Base-by-base conservation (phyloP, 2,888 invertebrate genomes). In the Drosophila macrospina region DNA sequence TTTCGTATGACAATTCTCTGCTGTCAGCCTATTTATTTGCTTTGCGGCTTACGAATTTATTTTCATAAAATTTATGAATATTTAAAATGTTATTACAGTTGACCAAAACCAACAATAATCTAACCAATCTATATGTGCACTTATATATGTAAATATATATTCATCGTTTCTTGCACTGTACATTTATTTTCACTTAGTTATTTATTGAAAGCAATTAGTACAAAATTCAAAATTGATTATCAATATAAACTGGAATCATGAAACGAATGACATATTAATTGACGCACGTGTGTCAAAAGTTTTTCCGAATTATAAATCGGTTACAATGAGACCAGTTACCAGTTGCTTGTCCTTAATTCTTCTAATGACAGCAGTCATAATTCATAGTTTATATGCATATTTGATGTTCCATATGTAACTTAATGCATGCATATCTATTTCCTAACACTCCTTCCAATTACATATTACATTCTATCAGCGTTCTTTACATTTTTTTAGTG, bases 21-120 rank as follows among this genome's bases (percentile, higher is more conserved):
- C 37, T 36, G 52, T 3, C 34, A 42, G 26, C 5, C 55, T 4
- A 62, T 59, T 69, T 71, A 67, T 74, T 67, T 73, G 64, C 7
- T 13, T 48, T 54, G 45, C 28, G 47, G 44, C 16, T 15, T 34
- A 13, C 20, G 26, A 48, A 34, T 41, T 44, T 30, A 63, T 44
- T 39, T 37, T 7, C 5, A 37, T 44, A 16, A 36, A 50, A 16
- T 56, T 36, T 47, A 64, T 69, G 41, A 56, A 57, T 56, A 66
- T 30, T 51, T 47, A 0, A 59, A 36, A 28, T n/a, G 13, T 5
- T 36, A 20, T 16, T 24, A 39, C 5, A 47, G 41, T 16, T 24
- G 1, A 50, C 20, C 34, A 7, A 13, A n/a, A 7, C 10, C 34
- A 6, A 28, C 24, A 36, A 30, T 34, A 50, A 11, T 15, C 28